These are phyloP conservation scores for Serilophus lunatus DNA, from an alignment of 2,113 vertebrate species.

Conservation along the genomic window DNA sequence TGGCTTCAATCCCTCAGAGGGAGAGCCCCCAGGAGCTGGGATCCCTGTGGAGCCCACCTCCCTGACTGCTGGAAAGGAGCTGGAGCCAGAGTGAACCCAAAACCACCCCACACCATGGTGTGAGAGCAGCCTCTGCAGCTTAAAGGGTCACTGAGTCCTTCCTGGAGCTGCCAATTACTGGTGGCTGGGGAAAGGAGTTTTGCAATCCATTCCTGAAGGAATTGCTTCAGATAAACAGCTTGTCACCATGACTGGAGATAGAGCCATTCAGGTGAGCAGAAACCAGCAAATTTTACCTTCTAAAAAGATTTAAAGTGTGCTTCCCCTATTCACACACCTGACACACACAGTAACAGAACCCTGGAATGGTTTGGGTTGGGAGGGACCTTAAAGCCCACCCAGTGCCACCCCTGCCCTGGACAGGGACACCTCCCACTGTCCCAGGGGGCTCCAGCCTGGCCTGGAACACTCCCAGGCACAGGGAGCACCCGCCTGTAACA, in stretches of 20 bases:
- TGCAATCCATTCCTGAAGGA: not conserved
- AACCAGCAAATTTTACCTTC: not conserved
- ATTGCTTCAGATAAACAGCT: not conserved
- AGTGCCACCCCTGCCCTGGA: not conserved
- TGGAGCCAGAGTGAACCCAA: fast-evolving
- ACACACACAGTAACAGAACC: fast-evolving
- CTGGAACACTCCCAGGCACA: fast-evolving
- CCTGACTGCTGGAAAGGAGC: fast-evolving
- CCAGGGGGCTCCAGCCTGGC: not conserved
- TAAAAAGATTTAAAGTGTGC: not conserved
- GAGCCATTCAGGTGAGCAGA: not conserved
- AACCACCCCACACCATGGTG: fast-evolving
- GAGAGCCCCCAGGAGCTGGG: not conserved
- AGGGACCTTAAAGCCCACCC: not conserved
- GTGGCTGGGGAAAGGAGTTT: not conserved
- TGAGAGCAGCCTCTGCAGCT: not conserved
- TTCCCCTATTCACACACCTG: fast-evolving
- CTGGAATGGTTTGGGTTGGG: not conserved
- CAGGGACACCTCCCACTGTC: fast-evolving
- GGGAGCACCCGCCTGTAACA: not conserved
- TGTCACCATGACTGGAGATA: not conserved
- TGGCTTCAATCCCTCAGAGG: not conserved
- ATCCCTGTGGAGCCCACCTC: not conserved
- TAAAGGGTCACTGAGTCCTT: fast-evolving
- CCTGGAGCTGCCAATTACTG: fast-evolving